A percentile compares a stretch with the other conserved stretches of the same genome.
Conservation (phyloP, 2,797 vertebrate genomes). For the Serranus cabrilla region DNA sequence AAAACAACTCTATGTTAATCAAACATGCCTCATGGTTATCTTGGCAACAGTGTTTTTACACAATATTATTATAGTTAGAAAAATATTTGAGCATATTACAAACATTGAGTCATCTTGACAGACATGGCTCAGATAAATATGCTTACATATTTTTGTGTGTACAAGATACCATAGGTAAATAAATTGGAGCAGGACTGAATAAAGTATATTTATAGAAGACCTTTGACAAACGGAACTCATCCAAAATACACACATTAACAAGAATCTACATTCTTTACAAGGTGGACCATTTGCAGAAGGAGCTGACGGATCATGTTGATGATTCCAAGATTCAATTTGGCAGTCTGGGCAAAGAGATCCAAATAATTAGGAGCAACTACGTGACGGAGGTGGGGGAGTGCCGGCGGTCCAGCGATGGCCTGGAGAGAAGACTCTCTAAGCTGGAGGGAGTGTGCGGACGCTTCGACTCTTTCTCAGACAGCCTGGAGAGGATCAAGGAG, state of each 20-base stretch:
- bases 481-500: constrained; percentile 89
- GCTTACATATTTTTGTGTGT: constrained; percentile 43
- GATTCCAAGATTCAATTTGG: constrained; percentile 85
- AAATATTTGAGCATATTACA: constrained; percentile 54
- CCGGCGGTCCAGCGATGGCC: constrained; percentile 81
- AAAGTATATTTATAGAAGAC: constrained; percentile 38
- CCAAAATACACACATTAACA: constrained; percentile 43
- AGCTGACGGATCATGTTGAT: constrained; percentile 82
- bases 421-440: constrained; percentile 88
- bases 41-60: constrained; percentile 40
- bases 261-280: constrained; percentile 48
- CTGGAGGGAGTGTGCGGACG: constrained; percentile 91
- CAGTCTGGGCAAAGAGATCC: constrained; percentile 81
- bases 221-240: constrained; percentile 23
- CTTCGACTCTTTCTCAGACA: constrained; percentile 87
- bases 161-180: constrained; percentile 42
- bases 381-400: constrained; percentile 83
- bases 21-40: constrained; percentile 26
- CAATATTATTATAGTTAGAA: constrained; percentile 53
- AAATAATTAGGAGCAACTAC: constrained; percentile 79
- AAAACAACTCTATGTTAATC: constrained; percentile 38
- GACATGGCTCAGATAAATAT: constrained; percentile 36
- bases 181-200: constrained; percentile 16
- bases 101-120: constrained; percentile 30
- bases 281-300: constrained; percentile 87